These are phyloP conservation scores for Cirrhinus mrigala DNA, from an alignment of 2,797 vertebrate species.

Conservation along the genomic window DNA sequence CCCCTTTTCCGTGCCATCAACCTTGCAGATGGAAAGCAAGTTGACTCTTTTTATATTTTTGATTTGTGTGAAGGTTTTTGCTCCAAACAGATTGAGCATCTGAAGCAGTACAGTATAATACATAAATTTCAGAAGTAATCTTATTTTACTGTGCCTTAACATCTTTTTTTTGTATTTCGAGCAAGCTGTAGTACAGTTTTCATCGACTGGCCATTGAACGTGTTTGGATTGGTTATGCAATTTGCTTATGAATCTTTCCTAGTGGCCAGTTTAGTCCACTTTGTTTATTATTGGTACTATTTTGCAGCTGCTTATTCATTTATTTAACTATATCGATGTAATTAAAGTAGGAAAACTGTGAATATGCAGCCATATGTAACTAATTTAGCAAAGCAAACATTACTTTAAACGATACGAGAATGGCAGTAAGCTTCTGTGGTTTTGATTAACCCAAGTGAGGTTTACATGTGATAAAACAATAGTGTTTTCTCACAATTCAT, in stretches of 20 bases:
- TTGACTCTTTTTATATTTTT: slow-evolving; percentile 53
- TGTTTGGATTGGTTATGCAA: not conserved
- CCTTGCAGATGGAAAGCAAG: slow-evolving; percentile 96
- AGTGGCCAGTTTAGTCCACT: not conserved
- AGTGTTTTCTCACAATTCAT: not conserved
- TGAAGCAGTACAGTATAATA: not conserved
- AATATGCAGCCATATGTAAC: slow-evolving; percentile 1
- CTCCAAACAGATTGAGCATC: not conserved
- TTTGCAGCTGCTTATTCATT: slow-evolving; percentile 4
- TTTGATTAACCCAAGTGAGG: slow-evolving; percentile 20
- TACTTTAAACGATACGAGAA: not conserved
- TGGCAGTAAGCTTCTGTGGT: not conserved
- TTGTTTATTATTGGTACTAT: slow-evolving; percentile 6
- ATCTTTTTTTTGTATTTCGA: not conserved
- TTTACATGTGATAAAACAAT: slow-evolving; percentile 14
- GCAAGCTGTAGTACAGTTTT: not conserved
- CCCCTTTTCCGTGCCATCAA: slow-evolving; percentile 94
- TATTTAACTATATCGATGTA: slow-evolving; percentile 1
- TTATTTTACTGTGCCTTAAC: not conserved
- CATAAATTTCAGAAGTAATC: not conserved
- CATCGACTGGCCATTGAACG: not conserved
- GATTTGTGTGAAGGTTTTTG: not conserved
- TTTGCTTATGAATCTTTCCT: not conserved
- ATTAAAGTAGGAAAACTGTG: slow-evolving; percentile 2
- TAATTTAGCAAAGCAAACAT: slow-evolving; percentile 15